Evolutionary conservation across 2,797 vertebrate species (phyloP), one percentile per base, ranked within the genome.

Genomic region (Neomorphus geoffroyi): DNA sequence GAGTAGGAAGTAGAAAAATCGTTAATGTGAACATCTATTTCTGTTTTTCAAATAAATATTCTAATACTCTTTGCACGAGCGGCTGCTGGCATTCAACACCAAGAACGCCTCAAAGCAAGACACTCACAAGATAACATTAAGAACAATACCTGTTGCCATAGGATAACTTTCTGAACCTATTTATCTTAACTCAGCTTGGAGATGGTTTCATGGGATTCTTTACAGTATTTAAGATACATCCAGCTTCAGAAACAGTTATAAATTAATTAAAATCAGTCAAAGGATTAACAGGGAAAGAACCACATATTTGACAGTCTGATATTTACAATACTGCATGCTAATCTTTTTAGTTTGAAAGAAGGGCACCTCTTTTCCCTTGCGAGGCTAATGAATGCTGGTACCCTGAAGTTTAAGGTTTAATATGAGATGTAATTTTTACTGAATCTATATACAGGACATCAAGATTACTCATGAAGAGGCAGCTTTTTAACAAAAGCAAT

Each of bases 81-180:
- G 6, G 27, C 27, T 84, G 41, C 43, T 51, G 24, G 11, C 21
- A 53, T 67, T 48, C 32, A 91, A 71, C 88, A 80, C 16, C 41
- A 70, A 39, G 82, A 80, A 77, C 13, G 32, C 35, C 21, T 72
- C 33, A 72, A 65, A 84, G 50, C 9, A 85, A 51, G 54, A 72
- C 46, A 72, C 0, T 0, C 1, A 1, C 50, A 73, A 58, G 4
- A 37, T 21, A 56, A 39, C 32, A n/a, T 3, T 33, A 80, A 83
- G 18, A 46, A 73, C 16, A 78, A 4, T 14, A 33, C 32, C 27
- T 82, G 12, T 46, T 77, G 28, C 35, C 8, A 2, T 4, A 57
- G 23, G 41, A 77, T 17, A 81, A 28, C 2, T 37, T 88, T 79
- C 58, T 84, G n/a, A 62, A 21, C 9, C 33, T 7, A 43, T 94